Conservation (phyloP, 2,888 invertebrate species). For the Pristionchus mayeri region DNA sequence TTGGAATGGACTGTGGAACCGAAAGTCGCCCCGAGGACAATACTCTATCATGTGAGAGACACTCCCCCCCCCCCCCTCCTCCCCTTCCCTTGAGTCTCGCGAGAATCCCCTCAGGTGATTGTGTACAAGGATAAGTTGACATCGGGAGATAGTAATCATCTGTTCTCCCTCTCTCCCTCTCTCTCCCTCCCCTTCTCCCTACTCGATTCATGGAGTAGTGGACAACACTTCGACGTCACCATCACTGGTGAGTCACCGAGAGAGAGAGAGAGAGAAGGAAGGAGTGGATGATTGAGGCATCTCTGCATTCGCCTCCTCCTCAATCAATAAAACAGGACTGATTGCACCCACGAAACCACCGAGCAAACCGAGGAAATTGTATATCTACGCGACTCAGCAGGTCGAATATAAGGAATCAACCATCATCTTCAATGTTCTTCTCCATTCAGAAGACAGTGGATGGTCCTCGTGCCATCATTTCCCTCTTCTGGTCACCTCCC, state of each 20-base stretch:
- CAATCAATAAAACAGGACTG: constrained; percentile 66
- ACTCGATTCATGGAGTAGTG: constrained; percentile 69
- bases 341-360: constrained; percentile 75
- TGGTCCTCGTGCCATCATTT: constrained; percentile 74
- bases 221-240: constrained; percentile 72
- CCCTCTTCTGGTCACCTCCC: constrained; percentile 74
- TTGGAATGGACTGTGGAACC: constrained; percentile 66
- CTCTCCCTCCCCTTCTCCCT: constrained; percentile 64
- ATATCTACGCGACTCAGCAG: constrained; percentile 74
- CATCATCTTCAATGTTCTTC: background rate
- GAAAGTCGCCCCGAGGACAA: constrained; percentile 51
- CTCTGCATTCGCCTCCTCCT: background rate
- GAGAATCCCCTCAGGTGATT: too few species aligned
- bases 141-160: background rate
- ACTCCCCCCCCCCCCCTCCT: too few species aligned
- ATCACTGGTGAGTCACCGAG: constrained; percentile 56
- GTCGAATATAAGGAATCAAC: constrained; percentile 22
- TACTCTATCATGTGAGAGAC: constrained; percentile 63
- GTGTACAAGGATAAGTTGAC: constrained; percentile 40
- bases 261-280: background rate
- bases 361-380: constrained; percentile 63
- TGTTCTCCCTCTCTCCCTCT: constrained; percentile 60
- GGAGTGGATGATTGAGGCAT: background rate
- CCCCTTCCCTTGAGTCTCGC: too few species aligned
- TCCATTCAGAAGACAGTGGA: constrained; percentile 70